Conservation (phyloP, 2,797 vertebrate species). For the Benthosema pterotum region DNA sequence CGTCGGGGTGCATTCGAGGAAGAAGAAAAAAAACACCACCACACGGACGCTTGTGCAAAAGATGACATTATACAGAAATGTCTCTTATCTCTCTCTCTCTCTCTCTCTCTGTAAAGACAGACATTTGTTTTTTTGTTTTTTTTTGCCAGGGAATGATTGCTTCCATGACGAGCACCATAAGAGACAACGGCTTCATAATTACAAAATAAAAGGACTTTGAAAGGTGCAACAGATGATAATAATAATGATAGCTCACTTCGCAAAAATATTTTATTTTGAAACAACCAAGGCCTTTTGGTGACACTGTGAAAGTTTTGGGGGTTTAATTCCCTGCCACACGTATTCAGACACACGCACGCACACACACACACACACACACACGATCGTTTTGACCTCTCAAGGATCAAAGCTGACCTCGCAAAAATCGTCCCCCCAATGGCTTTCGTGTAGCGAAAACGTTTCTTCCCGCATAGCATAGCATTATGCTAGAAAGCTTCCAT, state of each 20-base stretch:
- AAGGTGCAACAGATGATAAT: slow-evolving; percentile 36
- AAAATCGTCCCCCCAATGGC: not conserved
- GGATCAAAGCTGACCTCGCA: slow-evolving; percentile 31
- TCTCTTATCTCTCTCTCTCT: slow-evolving; percentile 30
- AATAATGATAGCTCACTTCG: slow-evolving; percentile 43
- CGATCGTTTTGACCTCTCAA: slow-evolving; percentile 30
- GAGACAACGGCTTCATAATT: slow-evolving; percentile 43
- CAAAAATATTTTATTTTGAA: slow-evolving; percentile 42
- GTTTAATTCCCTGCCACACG: slow-evolving; percentile 21
- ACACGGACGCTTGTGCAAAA: slow-evolving; percentile 56
- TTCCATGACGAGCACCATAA: slow-evolving; percentile 34
- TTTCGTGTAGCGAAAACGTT: slow-evolving; percentile 46
- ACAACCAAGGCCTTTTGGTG: slow-evolving; percentile 55
- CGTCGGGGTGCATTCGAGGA: slow-evolving; percentile 42
- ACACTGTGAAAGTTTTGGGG: slow-evolving; percentile 59
- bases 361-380: slow-evolving; percentile 9
- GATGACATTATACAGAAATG: slow-evolving; percentile 68
- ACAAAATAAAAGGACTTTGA: slow-evolving; percentile 37
- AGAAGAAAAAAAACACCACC: slow-evolving; percentile 40
- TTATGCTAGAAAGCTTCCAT: slow-evolving; percentile 49
- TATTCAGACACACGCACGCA: slow-evolving; percentile 19
- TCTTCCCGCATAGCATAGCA: slow-evolving; percentile 22
- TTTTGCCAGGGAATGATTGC: slow-evolving; percentile 33
- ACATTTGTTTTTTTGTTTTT: slow-evolving; percentile 10
- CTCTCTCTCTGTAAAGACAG: slow-evolving; percentile 51